Percentiles rank a stretch among this genome's conserved stretches.
Evolutionary conservation across 2,888 invertebrate genomes (phyloP).

Genomic region (Argyra leucocephala): DNA sequence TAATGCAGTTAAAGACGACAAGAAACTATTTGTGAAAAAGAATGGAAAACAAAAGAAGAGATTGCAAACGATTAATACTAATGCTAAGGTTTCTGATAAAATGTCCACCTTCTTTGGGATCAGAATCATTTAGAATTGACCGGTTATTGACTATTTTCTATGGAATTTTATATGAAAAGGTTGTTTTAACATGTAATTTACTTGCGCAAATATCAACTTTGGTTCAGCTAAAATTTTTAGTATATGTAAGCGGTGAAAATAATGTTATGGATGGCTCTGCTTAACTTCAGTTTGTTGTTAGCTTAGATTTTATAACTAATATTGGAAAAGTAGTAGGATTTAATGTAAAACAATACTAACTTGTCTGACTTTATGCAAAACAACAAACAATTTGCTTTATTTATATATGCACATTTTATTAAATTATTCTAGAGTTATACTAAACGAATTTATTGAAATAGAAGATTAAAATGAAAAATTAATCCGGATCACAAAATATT

Average conservation of each 20-base stretch:
- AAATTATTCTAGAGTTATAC: no score
- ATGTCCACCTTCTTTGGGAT: conserved; percentile 66
- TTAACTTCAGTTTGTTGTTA: conserved; percentile 78
- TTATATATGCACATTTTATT: no score
- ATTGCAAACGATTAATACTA: conserved; percentile 51
- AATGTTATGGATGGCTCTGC: conserved; percentile 61
- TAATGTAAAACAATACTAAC: conserved; percentile 65
- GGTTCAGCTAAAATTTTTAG: conserved; percentile 70
- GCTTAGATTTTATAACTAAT: conserved; percentile 67
- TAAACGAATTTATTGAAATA: no score
- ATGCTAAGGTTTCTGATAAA: conserved; percentile 50
- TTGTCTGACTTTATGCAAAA: conserved; percentile 57
- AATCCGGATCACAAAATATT: no score
- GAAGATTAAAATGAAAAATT: no score
- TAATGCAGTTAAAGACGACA: conserved; percentile 82
- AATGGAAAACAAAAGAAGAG: conserved; percentile 64
- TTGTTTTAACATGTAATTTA: conserved; percentile 77
- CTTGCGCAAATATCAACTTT: conserved; percentile 78
- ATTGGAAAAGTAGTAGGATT: conserved; percentile 70
- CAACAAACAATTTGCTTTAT: no score
- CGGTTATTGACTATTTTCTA: conserved; percentile 81
- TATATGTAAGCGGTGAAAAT: conserved; percentile 59
- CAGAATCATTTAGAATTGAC: conserved; percentile 72
- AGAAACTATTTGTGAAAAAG: conserved; percentile 72
- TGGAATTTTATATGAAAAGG: conserved; percentile 74